Base-by-base conservation (phyloP, 2,888 invertebrate genomes). In the Ptycholaimellus sp. region DNA sequence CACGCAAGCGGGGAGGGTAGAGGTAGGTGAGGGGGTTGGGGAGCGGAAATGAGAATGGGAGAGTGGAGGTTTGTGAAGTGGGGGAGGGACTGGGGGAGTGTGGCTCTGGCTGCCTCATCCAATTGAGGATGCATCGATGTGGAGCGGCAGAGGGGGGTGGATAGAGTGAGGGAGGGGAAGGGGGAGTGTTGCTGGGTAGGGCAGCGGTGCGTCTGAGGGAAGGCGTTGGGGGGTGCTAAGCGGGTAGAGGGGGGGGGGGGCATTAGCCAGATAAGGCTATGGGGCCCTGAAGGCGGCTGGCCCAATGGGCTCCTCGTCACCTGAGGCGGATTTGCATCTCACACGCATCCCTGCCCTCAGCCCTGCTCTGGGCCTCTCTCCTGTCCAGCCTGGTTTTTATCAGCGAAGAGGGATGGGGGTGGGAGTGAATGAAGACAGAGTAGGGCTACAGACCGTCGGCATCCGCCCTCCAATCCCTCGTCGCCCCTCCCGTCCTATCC, bases 201-300 rank as follows among this genome's bases (percentile, higher is more conserved):
- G 36, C 33, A 34, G 34, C 28, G 30, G 30, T 32, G 31, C 29
- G 37, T 33, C 30, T 27, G 33, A 30, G 41, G 35, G 38, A 40
- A 29, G 39, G 40, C 32, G 40, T 37, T 44, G 42, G 43, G 36
- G 39, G 30, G 35, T 29, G 38, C 33, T 33, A 45, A 37, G 25
- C 46, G 40, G 49, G 44, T 46, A 50, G 47, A 52, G 49, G 52
- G 57, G 57, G 35, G 34, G 39, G n/a, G n/a, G n/a, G n/a, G n/a
- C n/a, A n/a, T n/a, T n/a, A n/a, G n/a, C n/a, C n/a, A n/a, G n/a
- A n/a, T n/a, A n/a, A n/a, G n/a, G n/a, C n/a, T n/a, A n/a, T n/a
- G n/a, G n/a, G n/a, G 38, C 35, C 37, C 30, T 29, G 19, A 31
- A 59, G 60, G 47, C 58, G 57, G 47, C 58, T 57, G 49, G 58